Conservation (phyloP, 2,113 vertebrate species). For the Caranx melampygus region DNA sequence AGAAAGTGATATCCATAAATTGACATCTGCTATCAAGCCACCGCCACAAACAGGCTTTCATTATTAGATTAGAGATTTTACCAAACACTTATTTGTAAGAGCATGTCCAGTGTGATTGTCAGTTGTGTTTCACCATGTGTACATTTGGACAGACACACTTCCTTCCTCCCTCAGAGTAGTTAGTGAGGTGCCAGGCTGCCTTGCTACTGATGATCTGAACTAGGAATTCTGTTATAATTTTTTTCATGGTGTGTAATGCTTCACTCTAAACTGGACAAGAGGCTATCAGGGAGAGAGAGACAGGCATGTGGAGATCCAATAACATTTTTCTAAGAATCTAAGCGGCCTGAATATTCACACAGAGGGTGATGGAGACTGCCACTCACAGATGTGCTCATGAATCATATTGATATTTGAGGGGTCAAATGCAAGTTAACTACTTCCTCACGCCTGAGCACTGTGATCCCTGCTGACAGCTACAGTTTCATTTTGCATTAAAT, state of each 20-base stretch:
- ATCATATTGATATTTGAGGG: conserved; percentile 47
- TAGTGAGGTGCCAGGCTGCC: background rate
- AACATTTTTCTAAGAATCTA: conserved; percentile 32
- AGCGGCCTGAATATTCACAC: conserved; percentile 9
- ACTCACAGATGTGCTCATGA: conserved; percentile 35
- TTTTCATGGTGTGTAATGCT: background rate
- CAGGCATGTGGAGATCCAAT: conserved; percentile 23
- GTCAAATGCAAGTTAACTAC: conserved; percentile 35
- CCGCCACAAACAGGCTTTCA: conserved; percentile 49
- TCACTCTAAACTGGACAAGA: conserved; percentile 17
- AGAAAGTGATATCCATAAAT: conserved; percentile 58
- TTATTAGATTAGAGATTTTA: conserved; percentile 60
- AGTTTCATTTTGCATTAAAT: conserved; percentile 28
- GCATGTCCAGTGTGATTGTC: conserved; percentile 41
- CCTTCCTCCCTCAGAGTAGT: conserved; percentile 2
- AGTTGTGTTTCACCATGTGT: conserved; percentile 13
- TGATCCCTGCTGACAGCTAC: conserved; percentile 3
- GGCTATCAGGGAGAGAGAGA: background rate
- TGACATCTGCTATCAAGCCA: conserved; percentile 61
- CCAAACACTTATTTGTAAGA: conserved; percentile 29
- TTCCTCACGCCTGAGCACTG: conserved; percentile 7
- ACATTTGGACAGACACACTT: background rate
- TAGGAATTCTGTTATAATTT: background rate
- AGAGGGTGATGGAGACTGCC: conserved; percentile 36
- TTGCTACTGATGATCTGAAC: background rate